Percentiles rank a stretch among this genome's conserved stretches.
phyloP scores from a whole-genome alignment of 1,140 invertebrate genomes.

The Plodia interpunctella region DNA sequence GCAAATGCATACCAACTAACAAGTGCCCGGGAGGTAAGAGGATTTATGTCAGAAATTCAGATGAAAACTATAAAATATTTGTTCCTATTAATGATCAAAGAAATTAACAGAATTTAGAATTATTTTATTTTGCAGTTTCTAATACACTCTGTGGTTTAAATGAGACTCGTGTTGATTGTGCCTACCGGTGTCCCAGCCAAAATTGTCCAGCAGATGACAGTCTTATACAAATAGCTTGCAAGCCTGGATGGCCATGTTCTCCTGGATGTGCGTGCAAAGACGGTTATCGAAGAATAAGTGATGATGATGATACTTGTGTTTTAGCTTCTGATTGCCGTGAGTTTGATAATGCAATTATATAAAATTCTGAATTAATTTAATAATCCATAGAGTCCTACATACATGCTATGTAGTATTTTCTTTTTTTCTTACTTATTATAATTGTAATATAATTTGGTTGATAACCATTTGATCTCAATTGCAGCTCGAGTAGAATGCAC shows the following conservation, averaged over 20 bases:
- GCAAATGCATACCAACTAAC: constrained; percentile 15
- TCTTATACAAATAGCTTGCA: constrained; percentile 17
- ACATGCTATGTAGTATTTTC: no score
- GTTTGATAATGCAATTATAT: constrained; percentile 6
- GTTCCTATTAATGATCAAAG: no score
- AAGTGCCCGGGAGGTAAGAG: constrained; percentile 19
- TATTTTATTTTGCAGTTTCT: constrained; percentile 12
- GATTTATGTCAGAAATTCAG: no score
- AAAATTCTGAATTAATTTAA: no score
- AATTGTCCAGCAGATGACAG: constrained; percentile 24
- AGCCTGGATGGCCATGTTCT: constrained; percentile 20
- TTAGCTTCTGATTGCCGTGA: constrained; percentile 27
- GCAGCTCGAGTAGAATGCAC: constrained; percentile 29
- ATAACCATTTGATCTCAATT: background rate
- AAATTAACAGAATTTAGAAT: background rate
- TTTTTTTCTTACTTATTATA: background rate
- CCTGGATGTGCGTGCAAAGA: constrained; percentile 25
- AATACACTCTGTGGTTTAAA: constrained; percentile 6
- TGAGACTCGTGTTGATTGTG: constrained; percentile 19
- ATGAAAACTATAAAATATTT: no score
- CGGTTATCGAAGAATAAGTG: constrained; percentile 18
- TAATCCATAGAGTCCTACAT: no score
- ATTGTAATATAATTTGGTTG: background rate
- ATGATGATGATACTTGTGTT: constrained; percentile 22
- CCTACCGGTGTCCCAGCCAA: constrained; percentile 22